Evolutionary conservation across 2,113 vertebrate species (phyloP).

Genomic region (Mus spicilegus): DNA sequence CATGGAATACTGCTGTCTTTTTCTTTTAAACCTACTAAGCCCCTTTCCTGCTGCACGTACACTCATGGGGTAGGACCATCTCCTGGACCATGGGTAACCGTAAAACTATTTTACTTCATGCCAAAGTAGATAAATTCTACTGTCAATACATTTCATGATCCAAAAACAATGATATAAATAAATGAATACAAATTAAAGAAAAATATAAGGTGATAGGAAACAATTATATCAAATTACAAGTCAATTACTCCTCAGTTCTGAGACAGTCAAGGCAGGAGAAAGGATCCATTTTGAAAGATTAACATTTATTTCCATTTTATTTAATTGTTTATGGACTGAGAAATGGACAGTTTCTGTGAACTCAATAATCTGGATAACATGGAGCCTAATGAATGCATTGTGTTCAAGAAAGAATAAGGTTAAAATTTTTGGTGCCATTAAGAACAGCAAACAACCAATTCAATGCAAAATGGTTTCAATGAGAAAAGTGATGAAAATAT

Average conservation of each 20-base stretch:
- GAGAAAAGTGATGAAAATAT: slow-evolving; percentile 25
- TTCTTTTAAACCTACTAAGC: not conserved
- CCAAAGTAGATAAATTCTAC: not conserved
- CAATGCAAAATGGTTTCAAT: not conserved
- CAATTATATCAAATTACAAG: not conserved
- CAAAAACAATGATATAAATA: not conserved
- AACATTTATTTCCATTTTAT: not conserved
- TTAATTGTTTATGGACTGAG: not conserved
- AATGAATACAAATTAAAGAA: not conserved
- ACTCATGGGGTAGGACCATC: not conserved
- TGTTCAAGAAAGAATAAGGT: not conserved
- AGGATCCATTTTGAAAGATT: not conserved
- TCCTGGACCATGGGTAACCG: not conserved
- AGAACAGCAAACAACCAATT: not conserved
- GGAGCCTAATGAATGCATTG: not conserved
- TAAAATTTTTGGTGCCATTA: not conserved
- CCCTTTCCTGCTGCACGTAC: too few species aligned
- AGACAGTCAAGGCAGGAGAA: not conserved
- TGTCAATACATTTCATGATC: not conserved
- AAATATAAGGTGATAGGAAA: not conserved
- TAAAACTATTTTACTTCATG: not conserved
- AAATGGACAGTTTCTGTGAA: not conserved
- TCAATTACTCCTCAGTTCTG: not conserved
- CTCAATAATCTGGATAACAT: not conserved
- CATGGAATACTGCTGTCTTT: too few species aligned